Base-by-base conservation (phyloP, 2,113 vertebrate genomes). In the Forbesichthys papilliferus region DNA sequence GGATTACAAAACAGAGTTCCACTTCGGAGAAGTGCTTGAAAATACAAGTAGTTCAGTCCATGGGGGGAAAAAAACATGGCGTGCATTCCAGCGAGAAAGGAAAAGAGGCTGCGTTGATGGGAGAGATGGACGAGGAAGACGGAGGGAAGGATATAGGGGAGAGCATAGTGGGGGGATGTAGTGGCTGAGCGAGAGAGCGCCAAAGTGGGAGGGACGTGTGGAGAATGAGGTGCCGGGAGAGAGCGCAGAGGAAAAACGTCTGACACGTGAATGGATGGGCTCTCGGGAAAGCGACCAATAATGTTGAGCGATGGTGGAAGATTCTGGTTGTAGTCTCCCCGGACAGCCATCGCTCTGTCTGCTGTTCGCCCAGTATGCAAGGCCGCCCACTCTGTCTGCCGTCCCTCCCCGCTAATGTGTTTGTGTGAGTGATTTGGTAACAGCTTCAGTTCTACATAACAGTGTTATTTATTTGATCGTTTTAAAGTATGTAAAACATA, bases 21-120 rank as follows among this genome's bases (percentile, higher is more conserved):
- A 49, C 74, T 71, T 85, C 71, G 62, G 60, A 74, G 78, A 85
- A 78, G 60, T 81, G 57, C 73, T 65, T 68, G 72, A 66, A 56
- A 52, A 68, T 73, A 54, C 48, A 82, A 68, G 52, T 51, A 36
- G 18, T 72, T 59, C 51, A 59, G 53, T 61, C n/a, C 7, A 4
- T 47, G 1, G 52, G 70, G 36, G 54, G 1, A 16, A 55, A 20
- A 20, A 56, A 9, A 20, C 16, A 9, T 7, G 54, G 1, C 9
- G 16, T 9, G 54, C 5, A 1, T 13, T 54, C 10, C 36, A 58
- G 65, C 20, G 75, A 46, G n/a, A 75, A 51, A 58, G 33, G 11
- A 16, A 62, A 52, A 10, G 48, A 16, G 10, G 61, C 11, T 34
- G 33, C 53, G 36, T 13, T 56, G 9, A 13, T n/a, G 33, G 66